phyloP scores from a whole-genome alignment of 2,888 invertebrate genomes.

The Hirudinaria manillensis region DNA sequence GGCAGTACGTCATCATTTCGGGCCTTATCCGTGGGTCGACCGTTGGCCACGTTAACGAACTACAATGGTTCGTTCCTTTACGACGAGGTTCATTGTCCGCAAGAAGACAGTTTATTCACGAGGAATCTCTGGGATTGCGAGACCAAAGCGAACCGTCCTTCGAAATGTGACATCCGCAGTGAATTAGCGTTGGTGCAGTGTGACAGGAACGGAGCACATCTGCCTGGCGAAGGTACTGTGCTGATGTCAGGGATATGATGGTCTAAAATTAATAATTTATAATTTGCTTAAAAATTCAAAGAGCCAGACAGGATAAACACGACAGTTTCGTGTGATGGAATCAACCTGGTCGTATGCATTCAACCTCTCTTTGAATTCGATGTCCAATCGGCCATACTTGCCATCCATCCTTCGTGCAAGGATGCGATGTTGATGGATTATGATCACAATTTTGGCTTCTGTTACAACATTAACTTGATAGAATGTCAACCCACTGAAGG shows the following conservation, averaged over 20 bases:
- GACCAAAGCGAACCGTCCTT: constrained; percentile 1
- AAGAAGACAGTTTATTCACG: not conserved
- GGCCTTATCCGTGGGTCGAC: not conserved
- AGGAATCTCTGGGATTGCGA: constrained; percentile 30
- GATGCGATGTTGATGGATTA: not conserved
- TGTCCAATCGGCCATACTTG: not conserved
- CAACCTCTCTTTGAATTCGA: not conserved
- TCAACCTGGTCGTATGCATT: constrained; percentile 13
- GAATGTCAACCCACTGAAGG: constrained; percentile 7
- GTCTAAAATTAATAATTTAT: too few relatives aligned
- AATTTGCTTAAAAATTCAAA: too few relatives aligned
- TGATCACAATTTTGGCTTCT: not conserved
- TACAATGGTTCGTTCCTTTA: constrained; percentile 16
- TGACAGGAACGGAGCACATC: not conserved
- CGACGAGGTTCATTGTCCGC: constrained; percentile 31
- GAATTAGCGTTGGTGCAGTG: constrained; percentile 34
- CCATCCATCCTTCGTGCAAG: not conserved
- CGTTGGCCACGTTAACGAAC: not conserved
- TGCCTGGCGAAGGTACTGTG: not conserved
- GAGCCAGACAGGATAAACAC: not conserved
- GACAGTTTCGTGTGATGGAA: not conserved
- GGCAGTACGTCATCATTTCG: not conserved
- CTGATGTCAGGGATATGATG: too few relatives aligned
- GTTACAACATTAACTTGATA: constrained; percentile 23
- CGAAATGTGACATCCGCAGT: constrained; percentile 20